Base-by-base conservation (phyloP, 2,888 invertebrate genomes). In the Tenthredo mesomela region DNA sequence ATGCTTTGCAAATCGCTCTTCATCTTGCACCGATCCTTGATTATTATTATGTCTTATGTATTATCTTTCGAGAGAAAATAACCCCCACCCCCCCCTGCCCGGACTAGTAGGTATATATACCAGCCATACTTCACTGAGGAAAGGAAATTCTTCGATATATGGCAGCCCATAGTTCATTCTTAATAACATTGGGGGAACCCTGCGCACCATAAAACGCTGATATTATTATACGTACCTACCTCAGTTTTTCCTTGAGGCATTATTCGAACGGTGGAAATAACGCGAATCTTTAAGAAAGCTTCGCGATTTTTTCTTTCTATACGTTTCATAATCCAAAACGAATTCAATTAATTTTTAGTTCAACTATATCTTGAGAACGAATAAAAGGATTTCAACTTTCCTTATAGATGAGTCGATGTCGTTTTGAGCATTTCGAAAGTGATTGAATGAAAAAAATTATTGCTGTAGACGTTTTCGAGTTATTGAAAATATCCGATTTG, bases 81-180 rank as follows among this genome's bases (percentile, higher is more conserved):
- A 58, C 33, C 61, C 33, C 33, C 29, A 1, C 29, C 29, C 29
- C 29, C 29, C 2, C 29, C 21, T n/a, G n/a, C 50, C n/a, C 18
- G 18, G 25, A 40, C 43, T 47, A 73, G 47, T 43, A 43, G 40
- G 40, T 37, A 29, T 80, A 80, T 80, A 37, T 80, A 80, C n/a
- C 37, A 47, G 50, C 58, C 40, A 80, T 80, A 80, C 58, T 80
- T 80, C 40, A 80, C 80, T 21, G 58, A 61, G 80, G 80, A 80
- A 54, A 80, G 80, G 80, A 80, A 80, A 80, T 80, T 80, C 80
- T 61, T 40, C 80, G 80, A 80, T 80, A 80, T 80, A 80, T 80
- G 80, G 80, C 80, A 61, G 80, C 80, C 80, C 80, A 80, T 80
- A 80, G 80, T 80, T 80, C 80, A 80, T 80, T 80, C 80, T 80